These are phyloP conservation scores for Microctenopoma lineatum DNA, from an alignment of 2,797 vertebrate genomes.

Conservation along the genomic window DNA sequence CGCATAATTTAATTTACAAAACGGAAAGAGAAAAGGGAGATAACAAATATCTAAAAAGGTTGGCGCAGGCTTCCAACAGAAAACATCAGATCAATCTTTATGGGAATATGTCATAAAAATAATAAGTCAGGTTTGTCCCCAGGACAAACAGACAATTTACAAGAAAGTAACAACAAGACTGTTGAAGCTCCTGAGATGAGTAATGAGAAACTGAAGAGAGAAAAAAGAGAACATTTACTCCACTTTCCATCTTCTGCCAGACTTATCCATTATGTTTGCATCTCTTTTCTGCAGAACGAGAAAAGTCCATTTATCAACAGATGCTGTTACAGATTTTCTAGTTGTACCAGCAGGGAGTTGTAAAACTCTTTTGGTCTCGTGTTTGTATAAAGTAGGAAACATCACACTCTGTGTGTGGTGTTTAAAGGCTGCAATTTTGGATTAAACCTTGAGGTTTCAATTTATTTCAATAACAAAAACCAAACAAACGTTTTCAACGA, in stretches of 20 bases:
- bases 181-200: neutral
- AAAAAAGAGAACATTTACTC: slow-evolving; percentile 1
- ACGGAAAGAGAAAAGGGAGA: too few species aligned
- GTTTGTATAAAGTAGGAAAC: slow-evolving; percentile 1
- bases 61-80: too few species aligned
- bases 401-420: neutral
- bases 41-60: too few species aligned
- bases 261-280: slow-evolving; percentile 5
- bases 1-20: neutral
- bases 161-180: neutral
- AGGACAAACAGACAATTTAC: too few species aligned
- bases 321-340: neutral
- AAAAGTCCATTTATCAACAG: neutral
- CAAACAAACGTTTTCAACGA: neutral
- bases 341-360: neutral
- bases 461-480: slow-evolving; percentile 4
- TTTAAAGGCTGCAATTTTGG: neutral
- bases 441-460: neutral
- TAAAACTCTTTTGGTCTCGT: neutral
- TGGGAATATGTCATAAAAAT: too few species aligned
- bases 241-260: slow-evolving; percentile 5
- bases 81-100: too few species aligned
- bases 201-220: slow-evolving; percentile 9
- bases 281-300: slow-evolving; percentile 8
- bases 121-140: too few species aligned